Evolutionary conservation across 2,888 invertebrate genomes (phyloP).

Genomic region (Hyalella azteca): DNA sequence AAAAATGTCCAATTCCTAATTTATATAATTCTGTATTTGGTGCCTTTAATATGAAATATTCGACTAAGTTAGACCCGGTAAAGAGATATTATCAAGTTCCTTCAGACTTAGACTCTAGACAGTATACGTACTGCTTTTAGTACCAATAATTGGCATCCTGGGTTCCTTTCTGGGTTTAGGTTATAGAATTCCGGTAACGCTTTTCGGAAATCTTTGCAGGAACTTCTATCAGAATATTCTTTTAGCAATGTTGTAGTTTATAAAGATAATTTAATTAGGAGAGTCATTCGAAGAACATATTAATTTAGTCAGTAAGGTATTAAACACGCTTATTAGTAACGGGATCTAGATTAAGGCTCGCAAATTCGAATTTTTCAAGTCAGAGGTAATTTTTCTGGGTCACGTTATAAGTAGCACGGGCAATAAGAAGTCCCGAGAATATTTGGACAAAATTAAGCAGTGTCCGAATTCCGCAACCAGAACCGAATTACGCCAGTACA

Average conservation of each 20-base stretch:
- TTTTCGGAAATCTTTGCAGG: background rate
- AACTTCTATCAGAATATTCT: background rate
- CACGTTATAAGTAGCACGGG: background rate
- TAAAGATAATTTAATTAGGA: background rate
- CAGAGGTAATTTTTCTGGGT: background rate
- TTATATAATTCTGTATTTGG: background rate
- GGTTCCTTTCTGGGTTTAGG: background rate
- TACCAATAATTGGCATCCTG: background rate
- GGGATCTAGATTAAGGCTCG: background rate
- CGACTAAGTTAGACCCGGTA: slow-evolving; percentile 1
- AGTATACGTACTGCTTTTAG: slow-evolving; percentile 9
- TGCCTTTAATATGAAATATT: background rate
- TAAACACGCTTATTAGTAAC: background rate
- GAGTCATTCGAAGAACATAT: slow-evolving; percentile 20
- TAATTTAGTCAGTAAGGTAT: background rate
- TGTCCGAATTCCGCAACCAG: background rate
- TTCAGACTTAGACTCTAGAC: background rate
- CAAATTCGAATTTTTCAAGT: background rate
- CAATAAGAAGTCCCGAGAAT: too few relatives aligned
- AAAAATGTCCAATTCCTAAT: slow-evolving; percentile 8
- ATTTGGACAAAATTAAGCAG: too few relatives aligned
- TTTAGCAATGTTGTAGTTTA: background rate
- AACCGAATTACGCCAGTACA: background rate
- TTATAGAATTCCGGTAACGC: background rate
- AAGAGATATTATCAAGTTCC: slow-evolving; percentile 12